phyloP scores from a whole-genome alignment of 2,113 vertebrate genomes.

The Chrysochloris asiatica region DNA sequence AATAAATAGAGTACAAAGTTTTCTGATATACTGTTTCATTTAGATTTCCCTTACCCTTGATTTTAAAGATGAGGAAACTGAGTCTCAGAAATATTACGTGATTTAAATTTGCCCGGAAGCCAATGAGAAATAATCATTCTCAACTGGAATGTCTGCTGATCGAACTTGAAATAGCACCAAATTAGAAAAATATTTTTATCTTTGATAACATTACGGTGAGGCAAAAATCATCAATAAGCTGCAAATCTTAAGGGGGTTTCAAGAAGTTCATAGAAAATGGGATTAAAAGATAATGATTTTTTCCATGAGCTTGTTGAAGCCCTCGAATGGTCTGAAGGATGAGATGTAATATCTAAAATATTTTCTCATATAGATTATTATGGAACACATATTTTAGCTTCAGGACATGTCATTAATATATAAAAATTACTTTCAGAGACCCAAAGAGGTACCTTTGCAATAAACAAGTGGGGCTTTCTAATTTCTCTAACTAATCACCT shows the following conservation, averaged over 20 bases:
- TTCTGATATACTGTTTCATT: background rate
- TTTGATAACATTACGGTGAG: background rate
- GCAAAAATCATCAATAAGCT: background rate
- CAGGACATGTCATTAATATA: background rate
- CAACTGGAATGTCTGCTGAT: background rate
- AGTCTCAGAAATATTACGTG: background rate
- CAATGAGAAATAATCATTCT: background rate
- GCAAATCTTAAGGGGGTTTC: background rate
- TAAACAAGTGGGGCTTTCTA: background rate
- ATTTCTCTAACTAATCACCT: background rate
- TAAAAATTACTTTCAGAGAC: conserved; percentile 29
- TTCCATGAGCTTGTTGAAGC: no score
- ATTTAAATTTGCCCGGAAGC: conserved; percentile 10
- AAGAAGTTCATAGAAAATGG: no score
- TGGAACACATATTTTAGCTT: conserved; percentile 1
- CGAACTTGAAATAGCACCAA: background rate
- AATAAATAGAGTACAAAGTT: background rate
- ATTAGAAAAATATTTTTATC: background rate
- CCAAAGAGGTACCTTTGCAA: background rate
- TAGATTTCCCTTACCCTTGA: background rate
- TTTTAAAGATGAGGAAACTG: conserved; percentile 26
- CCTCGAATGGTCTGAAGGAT: background rate
- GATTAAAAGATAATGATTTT: no score
- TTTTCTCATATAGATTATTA: background rate
- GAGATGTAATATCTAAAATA: background rate